A percentile compares a stretch with the other conserved stretches of the same genome.
These are phyloP conservation scores for Thrips palmi DNA, from an alignment of 1,140 invertebrate genomes.

Conservation along the genomic window DNA sequence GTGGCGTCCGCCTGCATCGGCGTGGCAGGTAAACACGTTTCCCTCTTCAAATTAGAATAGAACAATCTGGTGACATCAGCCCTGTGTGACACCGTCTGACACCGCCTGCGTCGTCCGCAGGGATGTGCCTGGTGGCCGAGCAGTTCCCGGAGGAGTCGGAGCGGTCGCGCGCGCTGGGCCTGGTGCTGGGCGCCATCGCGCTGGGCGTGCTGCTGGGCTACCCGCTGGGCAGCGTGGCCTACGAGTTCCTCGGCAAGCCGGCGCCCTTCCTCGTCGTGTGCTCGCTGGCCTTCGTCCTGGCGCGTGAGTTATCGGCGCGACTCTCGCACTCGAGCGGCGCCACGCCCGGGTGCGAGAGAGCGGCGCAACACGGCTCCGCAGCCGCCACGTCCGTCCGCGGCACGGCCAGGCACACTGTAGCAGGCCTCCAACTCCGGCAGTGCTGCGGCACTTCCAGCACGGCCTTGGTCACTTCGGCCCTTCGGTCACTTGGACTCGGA, in stretches of 20 bases:
- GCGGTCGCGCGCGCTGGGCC: constrained; percentile 51
- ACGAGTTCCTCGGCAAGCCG: constrained; percentile 52
- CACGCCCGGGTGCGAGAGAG: neutral
- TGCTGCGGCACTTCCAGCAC: no score
- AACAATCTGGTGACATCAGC: neutral
- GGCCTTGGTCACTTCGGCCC: no score
- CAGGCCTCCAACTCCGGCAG: no score
- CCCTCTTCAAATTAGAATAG: no score
- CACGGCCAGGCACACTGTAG: no score
- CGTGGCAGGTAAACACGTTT: constrained; percentile 44
- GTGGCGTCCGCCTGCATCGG: constrained; percentile 65
- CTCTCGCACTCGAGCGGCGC: constrained; percentile 3
- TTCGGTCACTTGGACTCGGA: no score
- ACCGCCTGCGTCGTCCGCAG: constrained; percentile 16
- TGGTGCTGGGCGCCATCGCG: constrained; percentile 60
- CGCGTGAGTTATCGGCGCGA: constrained; percentile 15
- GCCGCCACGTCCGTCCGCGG: neutral
- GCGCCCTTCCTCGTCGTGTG: constrained; percentile 53
- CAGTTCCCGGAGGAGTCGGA: constrained; percentile 32
- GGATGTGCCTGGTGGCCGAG: constrained; percentile 31
- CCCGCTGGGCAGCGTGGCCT: constrained; percentile 55
- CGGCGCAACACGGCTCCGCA: neutral
- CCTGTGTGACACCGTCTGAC: neutral
- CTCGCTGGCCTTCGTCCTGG: constrained; percentile 31
- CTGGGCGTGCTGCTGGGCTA: constrained; percentile 61